These are phyloP conservation scores for Benthosema pterotum DNA, from an alignment of 2,797 vertebrate species.

Conservation along the genomic window DNA sequence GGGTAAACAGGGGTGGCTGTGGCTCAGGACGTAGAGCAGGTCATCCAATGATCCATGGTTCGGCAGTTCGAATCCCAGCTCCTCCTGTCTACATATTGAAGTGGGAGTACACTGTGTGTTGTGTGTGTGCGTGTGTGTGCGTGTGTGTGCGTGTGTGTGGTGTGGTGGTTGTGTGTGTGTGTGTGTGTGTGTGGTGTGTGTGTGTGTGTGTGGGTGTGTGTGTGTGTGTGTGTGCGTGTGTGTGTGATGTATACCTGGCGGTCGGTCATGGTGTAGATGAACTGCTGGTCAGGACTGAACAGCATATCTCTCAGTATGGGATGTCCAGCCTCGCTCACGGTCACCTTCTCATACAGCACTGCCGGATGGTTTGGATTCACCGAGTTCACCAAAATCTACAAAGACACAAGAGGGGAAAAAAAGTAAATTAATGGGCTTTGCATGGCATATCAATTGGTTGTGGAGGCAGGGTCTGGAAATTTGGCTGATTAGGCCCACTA, in stretches of 20 bases:
- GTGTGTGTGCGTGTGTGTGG: too few relatives aligned
- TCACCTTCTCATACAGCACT: conserved; percentile 91
- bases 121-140: neutral
- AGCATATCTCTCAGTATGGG: conserved; percentile 90
- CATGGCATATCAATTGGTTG: too few relatives aligned
- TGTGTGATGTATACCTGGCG: conserved; percentile 85
- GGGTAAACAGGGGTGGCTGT: too few relatives aligned
- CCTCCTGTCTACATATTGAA: too few relatives aligned
- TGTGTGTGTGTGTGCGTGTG: conserved; percentile 2
- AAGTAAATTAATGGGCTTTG: too few relatives aligned
- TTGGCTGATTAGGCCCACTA: too few relatives aligned
- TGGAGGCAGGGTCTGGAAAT: too few relatives aligned
- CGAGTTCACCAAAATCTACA: conserved; percentile 91
- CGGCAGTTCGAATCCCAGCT: too few relatives aligned
- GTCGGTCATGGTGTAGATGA: conserved; percentile 93
- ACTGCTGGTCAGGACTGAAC: conserved; percentile 90
- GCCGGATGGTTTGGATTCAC: conserved; percentile 73
- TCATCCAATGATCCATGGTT: too few relatives aligned
- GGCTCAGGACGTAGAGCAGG: too few relatives aligned
- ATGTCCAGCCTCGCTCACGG: conserved; percentile 86
- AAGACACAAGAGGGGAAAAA: conserved; percentile 20
- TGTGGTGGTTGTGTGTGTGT: neutral
- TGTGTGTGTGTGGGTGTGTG: neutral
- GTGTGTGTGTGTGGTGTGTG: neutral
- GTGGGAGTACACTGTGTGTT: too few relatives aligned